These are phyloP conservation scores for Zaprionus lachaisei DNA, from an alignment of 1,140 invertebrate species.

Conservation along the genomic window DNA sequence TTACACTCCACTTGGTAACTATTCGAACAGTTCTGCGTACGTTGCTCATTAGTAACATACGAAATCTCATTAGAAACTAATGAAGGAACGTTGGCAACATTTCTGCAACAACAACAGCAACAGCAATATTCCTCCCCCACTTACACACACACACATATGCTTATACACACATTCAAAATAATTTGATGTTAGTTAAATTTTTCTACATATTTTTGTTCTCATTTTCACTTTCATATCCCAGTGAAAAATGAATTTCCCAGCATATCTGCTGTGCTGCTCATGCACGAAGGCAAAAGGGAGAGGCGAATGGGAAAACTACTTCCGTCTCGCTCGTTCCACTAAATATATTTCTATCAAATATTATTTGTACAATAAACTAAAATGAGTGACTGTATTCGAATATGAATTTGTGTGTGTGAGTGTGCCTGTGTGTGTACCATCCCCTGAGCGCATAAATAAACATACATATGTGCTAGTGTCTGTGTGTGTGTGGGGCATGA, in stretches of 20 bases:
- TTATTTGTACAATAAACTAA: constrained; percentile 80
- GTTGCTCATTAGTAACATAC: constrained; percentile 64
- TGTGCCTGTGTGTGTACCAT: constrained; percentile 60
- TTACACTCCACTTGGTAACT: constrained; percentile 47
- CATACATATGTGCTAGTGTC: constrained; percentile 27
- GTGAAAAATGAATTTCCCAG: constrained; percentile 74
- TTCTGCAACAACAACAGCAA: constrained; percentile 47
- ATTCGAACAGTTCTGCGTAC: constrained; percentile 55
- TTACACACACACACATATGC: constrained; percentile 9
- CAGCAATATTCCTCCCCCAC: background rate
- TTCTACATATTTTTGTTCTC: constrained; percentile 54
- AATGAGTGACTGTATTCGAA: constrained; percentile 40
- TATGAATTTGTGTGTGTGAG: constrained; percentile 35
- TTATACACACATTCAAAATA: background rate
- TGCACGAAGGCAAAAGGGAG: constrained; percentile 38
- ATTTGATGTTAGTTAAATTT: constrained; percentile 53
- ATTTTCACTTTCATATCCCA: constrained; percentile 73
- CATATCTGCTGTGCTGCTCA: constrained; percentile 27
- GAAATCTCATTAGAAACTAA: constrained; percentile 81
- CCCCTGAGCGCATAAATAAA: constrained; percentile 46
- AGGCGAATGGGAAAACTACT: constrained; percentile 49
- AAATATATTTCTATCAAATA: constrained; percentile 80
- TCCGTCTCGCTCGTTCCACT: constrained; percentile 64
- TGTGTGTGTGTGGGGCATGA: constrained; percentile 56
- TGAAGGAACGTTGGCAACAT: constrained; percentile 59